Evolutionary conservation across 2,113 vertebrate genomes (phyloP).

Genomic region (Xiphorhynchus elegans): DNA sequence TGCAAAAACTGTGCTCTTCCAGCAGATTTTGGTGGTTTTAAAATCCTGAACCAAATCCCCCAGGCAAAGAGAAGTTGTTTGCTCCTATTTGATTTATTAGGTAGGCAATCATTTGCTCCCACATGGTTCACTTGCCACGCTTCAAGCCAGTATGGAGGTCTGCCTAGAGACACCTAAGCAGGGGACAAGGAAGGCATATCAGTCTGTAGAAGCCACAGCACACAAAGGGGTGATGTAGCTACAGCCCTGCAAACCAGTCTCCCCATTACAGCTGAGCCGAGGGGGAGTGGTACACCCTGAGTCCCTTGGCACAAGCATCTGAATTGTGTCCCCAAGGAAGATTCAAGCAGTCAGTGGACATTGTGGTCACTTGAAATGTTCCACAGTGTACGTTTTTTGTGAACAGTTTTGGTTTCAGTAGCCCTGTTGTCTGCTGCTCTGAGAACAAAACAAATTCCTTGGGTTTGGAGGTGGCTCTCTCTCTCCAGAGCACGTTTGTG

Average conservation of each 20-base stretch:
- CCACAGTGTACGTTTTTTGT: neutral
- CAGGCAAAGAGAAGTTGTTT: neutral
- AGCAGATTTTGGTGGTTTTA: neutral
- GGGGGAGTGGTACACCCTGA: neutral
- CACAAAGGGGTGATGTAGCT: neutral
- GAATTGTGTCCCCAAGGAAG: rapidly evolving
- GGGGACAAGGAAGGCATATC: neutral
- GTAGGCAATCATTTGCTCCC: neutral
- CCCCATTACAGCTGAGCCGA: neutral
- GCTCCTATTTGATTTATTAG: neutral
- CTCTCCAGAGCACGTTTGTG: neutral
- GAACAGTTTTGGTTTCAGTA: neutral
- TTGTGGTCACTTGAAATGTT: neutral
- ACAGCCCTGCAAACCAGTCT: neutral
- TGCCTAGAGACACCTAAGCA: neutral
- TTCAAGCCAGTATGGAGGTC: neutral
- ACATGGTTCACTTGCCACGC: rapidly evolving
- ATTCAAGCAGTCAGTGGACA: neutral
- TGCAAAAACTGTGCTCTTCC: neutral
- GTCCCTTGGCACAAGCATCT: rapidly evolving
- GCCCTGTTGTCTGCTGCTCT: neutral
- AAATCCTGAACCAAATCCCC: neutral
- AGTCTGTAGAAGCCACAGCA: rapidly evolving
- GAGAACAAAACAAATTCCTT: neutral
- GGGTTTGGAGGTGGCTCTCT: neutral